Percentiles rank a stretch among this genome's conserved stretches.
Evolutionary conservation across 2,888 invertebrate genomes (phyloP).

Genomic region (Lymantria dispar): DNA sequence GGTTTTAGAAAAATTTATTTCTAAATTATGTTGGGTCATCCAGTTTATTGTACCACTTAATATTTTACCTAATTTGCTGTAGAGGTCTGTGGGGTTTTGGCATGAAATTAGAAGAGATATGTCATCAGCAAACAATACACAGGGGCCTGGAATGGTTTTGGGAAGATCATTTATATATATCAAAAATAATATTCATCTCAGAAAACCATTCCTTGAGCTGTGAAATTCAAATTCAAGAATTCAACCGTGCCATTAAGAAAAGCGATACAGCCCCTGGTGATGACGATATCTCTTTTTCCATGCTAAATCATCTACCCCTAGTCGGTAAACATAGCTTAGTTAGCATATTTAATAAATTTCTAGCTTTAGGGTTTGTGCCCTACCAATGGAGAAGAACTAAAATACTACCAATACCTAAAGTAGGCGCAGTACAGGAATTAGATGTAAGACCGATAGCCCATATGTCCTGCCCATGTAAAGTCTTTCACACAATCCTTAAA

Average conservation of each 20-base stretch:
- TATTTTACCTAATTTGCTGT: too few species aligned
- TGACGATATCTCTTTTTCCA: not conserved
- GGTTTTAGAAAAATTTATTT: too few species aligned
- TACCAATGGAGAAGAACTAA: not conserved
- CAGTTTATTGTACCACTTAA: too few species aligned
- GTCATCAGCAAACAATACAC: too few species aligned
- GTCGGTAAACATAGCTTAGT: not conserved
- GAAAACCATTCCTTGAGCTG: too few species aligned
- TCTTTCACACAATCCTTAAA: slow-evolving; percentile 1
- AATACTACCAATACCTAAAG: not conserved
- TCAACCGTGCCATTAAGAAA: not conserved
- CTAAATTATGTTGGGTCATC: too few species aligned
- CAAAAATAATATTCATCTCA: too few species aligned
- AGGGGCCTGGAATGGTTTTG: too few species aligned
- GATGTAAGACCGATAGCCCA: not conserved
- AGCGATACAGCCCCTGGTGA: not conserved
- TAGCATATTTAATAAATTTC: not conserved
- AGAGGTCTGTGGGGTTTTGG: too few species aligned
- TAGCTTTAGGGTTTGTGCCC: not conserved
- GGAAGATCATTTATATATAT: too few species aligned
- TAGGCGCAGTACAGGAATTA: not conserved
- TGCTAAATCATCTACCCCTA: not conserved
- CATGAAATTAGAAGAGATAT: too few species aligned
- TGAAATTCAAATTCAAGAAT: too few species aligned
- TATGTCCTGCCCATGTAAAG: slow-evolving; percentile 4